Conservation (phyloP, 2,113 vertebrate species). For the human region DNA sequence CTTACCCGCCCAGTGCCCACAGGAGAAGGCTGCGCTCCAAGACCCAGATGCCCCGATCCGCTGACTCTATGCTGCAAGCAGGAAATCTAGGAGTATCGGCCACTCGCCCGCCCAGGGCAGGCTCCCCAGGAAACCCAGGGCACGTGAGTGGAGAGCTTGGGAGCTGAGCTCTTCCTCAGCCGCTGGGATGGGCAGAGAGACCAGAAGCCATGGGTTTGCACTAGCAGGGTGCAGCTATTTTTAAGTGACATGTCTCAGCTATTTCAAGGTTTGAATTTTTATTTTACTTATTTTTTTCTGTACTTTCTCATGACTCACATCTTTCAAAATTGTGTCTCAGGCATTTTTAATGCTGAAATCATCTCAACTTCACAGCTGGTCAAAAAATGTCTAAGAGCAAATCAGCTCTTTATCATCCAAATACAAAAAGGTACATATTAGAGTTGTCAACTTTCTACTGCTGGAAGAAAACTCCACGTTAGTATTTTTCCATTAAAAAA, state of each 20-base stretch:
- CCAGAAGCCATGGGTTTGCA: background rate
- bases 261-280: constrained; percentile 49
- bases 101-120: background rate
- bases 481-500: constrained; percentile 16
- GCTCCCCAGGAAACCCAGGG: fast-evolving
- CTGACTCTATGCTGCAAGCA: too few species aligned
- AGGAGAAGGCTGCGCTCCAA: fast-evolving
- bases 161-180: background rate
- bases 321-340: constrained; percentile 29
- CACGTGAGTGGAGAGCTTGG: background rate
- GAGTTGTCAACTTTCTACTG: background rate
- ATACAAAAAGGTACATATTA: background rate
- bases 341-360: background rate
- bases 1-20: background rate
- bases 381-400: constrained; percentile 18
- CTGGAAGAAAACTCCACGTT: background rate
- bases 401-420: background rate
- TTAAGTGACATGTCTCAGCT: background rate
- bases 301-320: constrained; percentile 65
- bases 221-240: background rate
- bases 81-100: background rate
- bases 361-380: constrained; percentile 22
- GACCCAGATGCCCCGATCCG: too few species aligned
- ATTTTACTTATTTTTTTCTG: constrained; percentile 52
- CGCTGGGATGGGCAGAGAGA: too few species aligned